These are phyloP conservation scores for Peromyscus melanophrys DNA, from an alignment of 2,797 vertebrate genomes.

Conservation along the genomic window DNA sequence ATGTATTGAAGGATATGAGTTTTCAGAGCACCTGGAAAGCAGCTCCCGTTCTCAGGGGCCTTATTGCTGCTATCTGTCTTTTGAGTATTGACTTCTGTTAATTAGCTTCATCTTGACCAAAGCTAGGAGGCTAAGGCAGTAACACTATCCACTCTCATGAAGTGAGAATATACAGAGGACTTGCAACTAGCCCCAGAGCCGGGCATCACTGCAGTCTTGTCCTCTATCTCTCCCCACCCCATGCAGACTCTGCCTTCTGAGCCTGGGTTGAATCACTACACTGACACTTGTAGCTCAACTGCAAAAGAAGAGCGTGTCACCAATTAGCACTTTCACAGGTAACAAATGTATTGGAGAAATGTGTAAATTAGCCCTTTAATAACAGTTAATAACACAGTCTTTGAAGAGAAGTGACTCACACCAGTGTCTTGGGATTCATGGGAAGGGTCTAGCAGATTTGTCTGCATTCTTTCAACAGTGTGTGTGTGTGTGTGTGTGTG, in stretches of 20 bases:
- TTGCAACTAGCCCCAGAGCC: not conserved
- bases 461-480: not conserved
- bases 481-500: not conserved
- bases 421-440: not conserved
- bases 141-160: not conserved
- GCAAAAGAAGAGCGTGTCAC: not conserved
- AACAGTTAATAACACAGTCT: not conserved
- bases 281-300: not conserved
- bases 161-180: not conserved
- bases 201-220: not conserved
- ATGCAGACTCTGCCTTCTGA: not conserved
- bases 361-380: too few species aligned
- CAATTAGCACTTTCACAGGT: not conserved
- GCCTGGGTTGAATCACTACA: not conserved
- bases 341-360: not conserved
- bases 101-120: not conserved
- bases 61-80: too few species aligned
- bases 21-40: not conserved
- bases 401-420: not conserved
- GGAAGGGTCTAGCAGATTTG: not conserved
- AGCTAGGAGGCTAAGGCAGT: not conserved
- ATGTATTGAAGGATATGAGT: rapidly evolving
- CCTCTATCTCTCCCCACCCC: not conserved
- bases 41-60: not conserved
- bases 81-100: not conserved